phyloP scores from a whole-genome alignment of 2,797 vertebrate species.

The Gallinago nigripennis region DNA sequence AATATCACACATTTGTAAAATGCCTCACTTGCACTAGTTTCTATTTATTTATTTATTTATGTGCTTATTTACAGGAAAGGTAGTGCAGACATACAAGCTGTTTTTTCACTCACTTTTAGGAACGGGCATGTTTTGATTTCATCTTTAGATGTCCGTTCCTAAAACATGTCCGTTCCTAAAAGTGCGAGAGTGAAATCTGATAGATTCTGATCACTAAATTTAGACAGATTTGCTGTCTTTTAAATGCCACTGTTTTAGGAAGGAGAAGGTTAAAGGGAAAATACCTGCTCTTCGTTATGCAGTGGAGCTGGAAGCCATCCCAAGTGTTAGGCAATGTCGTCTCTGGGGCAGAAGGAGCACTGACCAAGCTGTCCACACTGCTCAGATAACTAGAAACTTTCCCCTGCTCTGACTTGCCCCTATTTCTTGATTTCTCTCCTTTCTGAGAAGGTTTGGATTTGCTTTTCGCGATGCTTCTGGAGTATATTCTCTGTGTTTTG shows the following conservation, averaged over 20 bases:
- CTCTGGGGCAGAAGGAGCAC: not conserved
- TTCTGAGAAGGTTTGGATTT: not conserved
- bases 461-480: not conserved
- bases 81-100: not conserved
- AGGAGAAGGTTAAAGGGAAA: not conserved
- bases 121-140: no score
- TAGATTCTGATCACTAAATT: not conserved
- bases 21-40: not conserved
- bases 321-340: not conserved
- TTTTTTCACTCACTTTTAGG: not conserved
- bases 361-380: not conserved
- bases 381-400: not conserved
- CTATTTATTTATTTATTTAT: not conserved
- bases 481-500: not conserved
- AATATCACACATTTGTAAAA: not conserved
- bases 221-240: not conserved
- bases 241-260: not conserved
- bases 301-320: slow-evolving; percentile 17
- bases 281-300: slow-evolving; percentile 5
- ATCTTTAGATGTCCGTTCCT: not conserved
- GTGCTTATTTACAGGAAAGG: not conserved
- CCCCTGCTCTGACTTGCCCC: not conserved
- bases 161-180: not conserved
- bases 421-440: not conserved
- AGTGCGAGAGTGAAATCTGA: not conserved